Base-by-base conservation (phyloP, 2,888 invertebrate genomes). In the Trichogramma evanescens region DNA sequence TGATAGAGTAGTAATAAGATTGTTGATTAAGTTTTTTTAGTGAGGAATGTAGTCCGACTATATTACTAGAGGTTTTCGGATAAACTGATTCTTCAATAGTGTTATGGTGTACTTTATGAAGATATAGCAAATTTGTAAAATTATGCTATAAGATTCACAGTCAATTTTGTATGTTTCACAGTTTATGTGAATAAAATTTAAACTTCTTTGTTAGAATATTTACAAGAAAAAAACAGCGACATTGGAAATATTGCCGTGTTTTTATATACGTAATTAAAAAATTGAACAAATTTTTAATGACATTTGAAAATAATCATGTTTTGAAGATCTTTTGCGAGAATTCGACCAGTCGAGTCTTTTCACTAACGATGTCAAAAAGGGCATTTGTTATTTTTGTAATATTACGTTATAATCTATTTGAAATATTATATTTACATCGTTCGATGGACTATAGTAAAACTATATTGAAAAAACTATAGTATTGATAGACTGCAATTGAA, bases 301-400 rank as follows among this genome's bases (percentile, higher is more conserved):
- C 64, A 62, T 51, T 56, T 26, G 26, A 26, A 3, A 26, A 26
- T 26, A 26, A 26, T 26, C 26, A 26, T 26, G 26, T 26, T 56
- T 62, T 62, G 60, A 53, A 64, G 60, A 60, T 55, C 62, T 62
- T 64, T 56, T 61, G 61, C 56, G 7, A 8, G 8, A 48, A 13
- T 59, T 55, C 10, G 45, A 26, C 26, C 26, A 26, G 26, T 26
- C 44, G 55, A 40, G 55, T 59, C 52, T 54, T 59, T 62, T 62
- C 9, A 61, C n/a, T 13, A 5, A 46, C 51, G 62, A 53, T 55
- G 50, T 54, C 49, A 51, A 50, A 56, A 61, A 13, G 56, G 70
- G 71, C 71, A 74, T 73, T 75, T 75, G 76, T 76, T 76, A 75
- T 73, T 77, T 69, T 74, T 76, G 71, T 76, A 75, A 73, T 72